phyloP scores from a whole-genome alignment of 2,888 invertebrate species.

The Ormyrus nitidulus region DNA sequence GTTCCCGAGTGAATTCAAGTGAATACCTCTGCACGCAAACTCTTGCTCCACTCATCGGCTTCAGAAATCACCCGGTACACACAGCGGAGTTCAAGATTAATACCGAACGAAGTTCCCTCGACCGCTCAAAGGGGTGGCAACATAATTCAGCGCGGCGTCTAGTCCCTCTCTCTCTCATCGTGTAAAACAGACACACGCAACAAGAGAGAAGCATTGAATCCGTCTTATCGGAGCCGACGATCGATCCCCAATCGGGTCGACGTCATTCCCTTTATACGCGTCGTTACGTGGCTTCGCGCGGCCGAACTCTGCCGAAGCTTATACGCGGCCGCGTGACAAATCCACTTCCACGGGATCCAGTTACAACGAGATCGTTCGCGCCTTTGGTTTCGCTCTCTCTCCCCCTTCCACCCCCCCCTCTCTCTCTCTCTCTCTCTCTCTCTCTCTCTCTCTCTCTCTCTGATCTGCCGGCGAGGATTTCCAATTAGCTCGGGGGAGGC shows the following conservation, averaged over 20 bases:
- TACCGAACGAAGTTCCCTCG: not conserved
- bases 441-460: no score
- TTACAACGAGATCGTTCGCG: conserved; percentile 20
- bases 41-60: not conserved
- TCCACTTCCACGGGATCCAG: conserved; percentile 22
- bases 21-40: no score
- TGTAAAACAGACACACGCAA: conserved; percentile 2
- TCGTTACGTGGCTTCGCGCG: conserved; percentile 30
- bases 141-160: conserved; percentile 1
- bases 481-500: no score
- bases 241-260: conserved; percentile 17
- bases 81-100: not conserved
- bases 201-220: not conserved
- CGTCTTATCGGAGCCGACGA: conserved; percentile 14
- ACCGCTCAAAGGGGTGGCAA: not conserved
- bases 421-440: no score
- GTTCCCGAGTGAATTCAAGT: no score
- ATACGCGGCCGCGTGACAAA: conserved; percentile 4
- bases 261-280: conserved; percentile 20
- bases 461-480: no score
- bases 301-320: not conserved
- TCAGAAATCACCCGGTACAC: not conserved
- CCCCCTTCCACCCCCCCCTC: no score
- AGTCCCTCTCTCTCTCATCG: no score
- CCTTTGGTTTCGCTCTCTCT: conserved; percentile 13